Evolutionary conservation across 1,140 invertebrate genomes (phyloP).

Genomic region (Parasteatoda tepidariorum): DNA sequence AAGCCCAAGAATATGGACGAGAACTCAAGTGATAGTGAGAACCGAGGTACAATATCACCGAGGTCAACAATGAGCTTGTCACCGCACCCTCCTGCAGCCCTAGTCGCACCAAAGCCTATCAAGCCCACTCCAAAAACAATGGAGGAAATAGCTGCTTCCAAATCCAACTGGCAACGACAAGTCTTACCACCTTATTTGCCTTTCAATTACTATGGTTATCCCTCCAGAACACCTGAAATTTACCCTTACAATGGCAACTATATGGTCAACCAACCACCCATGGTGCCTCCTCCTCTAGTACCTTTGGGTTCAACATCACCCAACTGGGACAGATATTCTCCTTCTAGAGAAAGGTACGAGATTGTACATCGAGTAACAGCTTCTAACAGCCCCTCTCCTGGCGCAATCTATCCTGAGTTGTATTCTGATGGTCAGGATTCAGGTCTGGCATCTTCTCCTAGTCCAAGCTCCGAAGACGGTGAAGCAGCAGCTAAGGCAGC

Average conservation of each 20-base stretch:
- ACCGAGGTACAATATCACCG: slow-evolving; percentile 5
- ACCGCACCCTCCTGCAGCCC: slow-evolving; percentile 19
- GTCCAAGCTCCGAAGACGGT: slow-evolving; percentile 52
- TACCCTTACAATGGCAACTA: slow-evolving; percentile 13
- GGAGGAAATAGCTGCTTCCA: slow-evolving; percentile 25
- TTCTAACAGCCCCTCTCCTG: slow-evolving; percentile 3
- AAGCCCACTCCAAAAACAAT: slow-evolving; percentile 46
- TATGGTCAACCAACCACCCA: background rate
- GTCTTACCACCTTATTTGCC: slow-evolving; percentile 26
- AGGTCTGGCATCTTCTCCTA: slow-evolving; percentile 44
- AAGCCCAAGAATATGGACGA: slow-evolving; percentile 52
- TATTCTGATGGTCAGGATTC: slow-evolving; percentile 54
- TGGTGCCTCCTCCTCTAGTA: slow-evolving; percentile 49
- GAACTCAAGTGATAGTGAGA: slow-evolving; percentile 37
- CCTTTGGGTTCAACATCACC: slow-evolving; percentile 34
- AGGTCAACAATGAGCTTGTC: background rate
- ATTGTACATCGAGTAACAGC: background rate
- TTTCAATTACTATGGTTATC: slow-evolving; percentile 42
- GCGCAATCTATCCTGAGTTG: slow-evolving; percentile 17
- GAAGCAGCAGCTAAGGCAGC: background rate
- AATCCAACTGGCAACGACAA: slow-evolving; percentile 27
- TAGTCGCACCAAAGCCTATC: slow-evolving; percentile 46
- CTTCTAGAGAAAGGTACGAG: slow-evolving; percentile 28
- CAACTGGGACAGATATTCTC: slow-evolving; percentile 39
- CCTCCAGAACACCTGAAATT: slow-evolving; percentile 7